These are phyloP conservation scores for Ornithoptera priamus DNA, from an alignment of 2,888 invertebrate genomes.

Conservation along the genomic window DNA sequence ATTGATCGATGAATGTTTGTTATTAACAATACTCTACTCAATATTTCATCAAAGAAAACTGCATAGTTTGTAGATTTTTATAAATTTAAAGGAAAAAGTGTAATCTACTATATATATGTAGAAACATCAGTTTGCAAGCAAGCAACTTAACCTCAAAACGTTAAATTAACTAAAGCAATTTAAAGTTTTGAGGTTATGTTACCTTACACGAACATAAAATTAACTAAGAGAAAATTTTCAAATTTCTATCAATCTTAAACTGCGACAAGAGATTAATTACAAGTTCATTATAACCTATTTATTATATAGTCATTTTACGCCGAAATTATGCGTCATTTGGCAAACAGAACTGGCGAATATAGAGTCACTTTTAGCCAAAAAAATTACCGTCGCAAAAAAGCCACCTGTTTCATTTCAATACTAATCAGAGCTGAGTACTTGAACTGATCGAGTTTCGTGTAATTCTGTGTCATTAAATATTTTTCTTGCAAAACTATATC, in stretches of 20 bases:
- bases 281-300: neutral
- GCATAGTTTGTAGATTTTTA: too few species aligned
- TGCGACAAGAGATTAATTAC: neutral
- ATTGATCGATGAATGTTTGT: neutral
- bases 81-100: too few species aligned
- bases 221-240: too few species aligned
- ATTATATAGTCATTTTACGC: neutral
- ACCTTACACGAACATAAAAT: too few species aligned
- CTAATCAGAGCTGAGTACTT: slow-evolving; percentile 21
- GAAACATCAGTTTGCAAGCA: too few species aligned
- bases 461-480: slow-evolving; percentile 37
- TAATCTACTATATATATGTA: too few species aligned
- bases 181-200: too few species aligned
- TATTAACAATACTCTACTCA: too few species aligned
- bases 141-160: too few species aligned
- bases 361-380: slow-evolving; percentile 18
- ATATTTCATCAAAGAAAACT: too few species aligned
- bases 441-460: slow-evolving; percentile 38
- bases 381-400: slow-evolving; percentile 31
- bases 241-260: too few species aligned
- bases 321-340: slow-evolving; percentile 5
- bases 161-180: too few species aligned
- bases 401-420: slow-evolving; percentile 41
- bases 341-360: slow-evolving; percentile 21
- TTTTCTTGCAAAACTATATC: slow-evolving; percentile 32